Evolutionary conservation across 2,888 invertebrate genomes (phyloP), one percentile per base, ranked within the genome.

Genomic region (Drosophila vallismaia): DNA sequence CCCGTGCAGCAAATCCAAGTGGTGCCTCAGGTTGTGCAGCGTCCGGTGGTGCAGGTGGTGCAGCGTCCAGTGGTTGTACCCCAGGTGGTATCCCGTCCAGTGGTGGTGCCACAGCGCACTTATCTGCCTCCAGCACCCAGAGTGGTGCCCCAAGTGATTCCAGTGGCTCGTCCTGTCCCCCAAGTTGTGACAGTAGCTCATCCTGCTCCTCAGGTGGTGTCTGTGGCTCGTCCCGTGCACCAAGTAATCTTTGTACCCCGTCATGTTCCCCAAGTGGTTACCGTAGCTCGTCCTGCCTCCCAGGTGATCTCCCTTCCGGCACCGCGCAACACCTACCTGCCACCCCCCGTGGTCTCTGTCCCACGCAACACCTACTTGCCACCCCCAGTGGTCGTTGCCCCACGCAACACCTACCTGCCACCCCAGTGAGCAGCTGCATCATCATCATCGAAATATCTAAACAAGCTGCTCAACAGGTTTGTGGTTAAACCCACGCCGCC

Each of bases 401-500:
- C 40, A 14, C 5, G 9, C 7, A 46, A 49, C 40, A 29, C 64
- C 46, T 24, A 50, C 40, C 4, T 58, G 67, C 75, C 75, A 38
- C 74, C 71, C 28, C 68, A 69, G 40, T 54, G 7, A 31, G 67
- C 59, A 28, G 63, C 62, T 55, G 75, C 56, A 57, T 54, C 66
- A 42, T 26, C 58, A 14, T 5, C 24, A 26, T 4, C n/a, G 7
- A 19, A 8, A 56, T 8, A 29, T n/a, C 14, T 7, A 9, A 51
- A 44, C 51, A 33, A 52, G 45, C 36, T 28, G 29, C 64, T 26
- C 31, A 56, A 74, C 76, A 52, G 79, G 76, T 75, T 79, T 74
- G 51, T 40, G 75, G 73, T 64, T 77, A 67, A 75, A 75, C 71
- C 84, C 76, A 57, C 29, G 31, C 14, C 52, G 14, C 64, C 51